Conservation (phyloP, 2,888 invertebrate genomes). For the Deroplatys truncata region DNA sequence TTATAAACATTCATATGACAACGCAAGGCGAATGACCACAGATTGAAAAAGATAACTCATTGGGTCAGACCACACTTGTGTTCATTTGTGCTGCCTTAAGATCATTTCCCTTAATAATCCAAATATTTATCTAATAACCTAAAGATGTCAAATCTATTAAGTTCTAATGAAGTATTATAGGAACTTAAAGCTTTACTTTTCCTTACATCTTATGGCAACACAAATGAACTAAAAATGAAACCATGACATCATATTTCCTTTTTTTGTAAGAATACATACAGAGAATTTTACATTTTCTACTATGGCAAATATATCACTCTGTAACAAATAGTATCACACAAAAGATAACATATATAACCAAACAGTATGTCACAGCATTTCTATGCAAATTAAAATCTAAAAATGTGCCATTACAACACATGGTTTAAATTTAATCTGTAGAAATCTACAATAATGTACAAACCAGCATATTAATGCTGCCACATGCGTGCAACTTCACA, state of each 20-base stretch:
- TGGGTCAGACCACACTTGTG: not conserved
- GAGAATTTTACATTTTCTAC: not conserved
- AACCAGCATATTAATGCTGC: not conserved
- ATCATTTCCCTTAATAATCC: not conserved
- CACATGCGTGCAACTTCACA: not conserved
- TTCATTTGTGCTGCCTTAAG: not conserved
- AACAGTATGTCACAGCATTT: not conserved
- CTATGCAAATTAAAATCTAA: not conserved
- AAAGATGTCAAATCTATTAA: not conserved
- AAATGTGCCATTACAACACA: not conserved
- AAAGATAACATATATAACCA: not conserved
- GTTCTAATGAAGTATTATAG: not conserved
- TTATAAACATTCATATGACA: not conserved
- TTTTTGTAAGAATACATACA: slow-evolving; percentile 8
- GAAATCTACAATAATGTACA: not conserved
- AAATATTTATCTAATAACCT: not conserved
- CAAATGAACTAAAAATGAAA: slow-evolving; percentile 7
- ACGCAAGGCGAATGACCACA: not conserved
- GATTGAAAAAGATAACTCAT: not conserved
- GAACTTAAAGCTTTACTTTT: not conserved
- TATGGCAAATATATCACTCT: slow-evolving; percentile 9
- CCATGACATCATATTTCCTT: not conserved
- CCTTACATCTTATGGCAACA: not conserved
- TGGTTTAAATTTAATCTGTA: not conserved
- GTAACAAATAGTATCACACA: slow-evolving; percentile 4